Evolutionary conservation across 2,113 vertebrate species (phyloP).

Genomic region (Lampris megalopsis): DNA sequence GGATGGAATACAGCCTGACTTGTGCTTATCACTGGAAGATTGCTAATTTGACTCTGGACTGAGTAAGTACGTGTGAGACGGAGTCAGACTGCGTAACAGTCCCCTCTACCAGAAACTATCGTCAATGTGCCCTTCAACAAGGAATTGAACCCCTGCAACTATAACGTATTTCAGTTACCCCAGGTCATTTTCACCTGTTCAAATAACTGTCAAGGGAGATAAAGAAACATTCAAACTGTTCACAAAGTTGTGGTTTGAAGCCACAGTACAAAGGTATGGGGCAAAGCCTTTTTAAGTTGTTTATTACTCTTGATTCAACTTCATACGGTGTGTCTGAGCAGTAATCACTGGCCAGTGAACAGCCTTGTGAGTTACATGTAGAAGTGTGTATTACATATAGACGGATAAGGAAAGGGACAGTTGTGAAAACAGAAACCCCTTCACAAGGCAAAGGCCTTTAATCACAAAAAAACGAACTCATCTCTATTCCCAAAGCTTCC

Average conservation of each 20-base stretch:
- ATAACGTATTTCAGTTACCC: too few species aligned
- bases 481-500: constrained; percentile 20
- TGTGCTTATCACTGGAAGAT: too few species aligned
- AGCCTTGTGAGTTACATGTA: constrained; percentile 80
- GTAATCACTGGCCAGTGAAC: constrained; percentile 72
- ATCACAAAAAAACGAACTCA: constrained; percentile 47
- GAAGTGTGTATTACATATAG: constrained; percentile 73
- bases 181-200: background rate
- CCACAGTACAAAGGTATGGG: constrained; percentile 27
- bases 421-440: constrained; percentile 54
- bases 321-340: constrained; percentile 75
- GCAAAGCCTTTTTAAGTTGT: constrained; percentile 64
- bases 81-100: too few species aligned
- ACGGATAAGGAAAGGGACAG: constrained; percentile 43
- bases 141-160: background rate
- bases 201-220: background rate
- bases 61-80: too few species aligned
- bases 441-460: constrained; percentile 49
- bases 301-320: constrained; percentile 78
- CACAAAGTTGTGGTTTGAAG: constrained; percentile 2
- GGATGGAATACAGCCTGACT: too few species aligned
- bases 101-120: background rate
- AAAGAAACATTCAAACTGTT: background rate
- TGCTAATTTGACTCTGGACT: too few species aligned
- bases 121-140: background rate